Evolutionary conservation across 2,113 vertebrate species (phyloP), one percentile per base, ranked within the genome.

Genomic region (Corydoras maculifer): DNA sequence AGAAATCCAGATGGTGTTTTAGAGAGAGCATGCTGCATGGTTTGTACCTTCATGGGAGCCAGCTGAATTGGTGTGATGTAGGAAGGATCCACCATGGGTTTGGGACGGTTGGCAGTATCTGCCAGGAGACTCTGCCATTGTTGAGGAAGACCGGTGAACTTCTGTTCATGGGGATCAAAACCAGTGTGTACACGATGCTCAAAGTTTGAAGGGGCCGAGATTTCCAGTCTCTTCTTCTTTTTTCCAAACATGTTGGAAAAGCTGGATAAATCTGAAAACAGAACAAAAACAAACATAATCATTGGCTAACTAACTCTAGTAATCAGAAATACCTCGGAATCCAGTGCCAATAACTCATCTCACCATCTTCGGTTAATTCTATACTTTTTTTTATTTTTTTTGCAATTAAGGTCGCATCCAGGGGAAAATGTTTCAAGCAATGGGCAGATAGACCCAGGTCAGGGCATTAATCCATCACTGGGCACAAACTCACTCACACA

Each of bases 51-150:
- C 95, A 98, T 99, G 35, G 97, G 97, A 1, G 97, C 96, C 62
- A 99, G 92, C 81, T 99, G 95, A 71, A 99, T 98, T 75, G 97
- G 97, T 2, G 97, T 99, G 86, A 98, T 99, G 83, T 95, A 98
- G 30, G 97, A 99, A 2, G 97, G 96, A 86, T 99, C 97, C 79
- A 99, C 97, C 95, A 99, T 94, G 73, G 97, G 97, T 86, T 97
- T 98, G 0, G 96, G 97, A 25, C 97, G 85, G 86, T 98, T 98
- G 75, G 97, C 95, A 0, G 97, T 98, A 84, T 98, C 96, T 0
- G 96, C 95, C 75, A 99, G 87, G 80, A 99, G 88, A 74, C 97
- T 99, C 84, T 99, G 96, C 97, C 97, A 99, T 79, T 99, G 97
- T 84, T 95, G 94, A 0, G 97, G 97, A 71, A 99, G 87, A 58